phyloP scores from a whole-genome alignment of 1,140 invertebrate genomes.

The Saccostrea cuccullata region DNA sequence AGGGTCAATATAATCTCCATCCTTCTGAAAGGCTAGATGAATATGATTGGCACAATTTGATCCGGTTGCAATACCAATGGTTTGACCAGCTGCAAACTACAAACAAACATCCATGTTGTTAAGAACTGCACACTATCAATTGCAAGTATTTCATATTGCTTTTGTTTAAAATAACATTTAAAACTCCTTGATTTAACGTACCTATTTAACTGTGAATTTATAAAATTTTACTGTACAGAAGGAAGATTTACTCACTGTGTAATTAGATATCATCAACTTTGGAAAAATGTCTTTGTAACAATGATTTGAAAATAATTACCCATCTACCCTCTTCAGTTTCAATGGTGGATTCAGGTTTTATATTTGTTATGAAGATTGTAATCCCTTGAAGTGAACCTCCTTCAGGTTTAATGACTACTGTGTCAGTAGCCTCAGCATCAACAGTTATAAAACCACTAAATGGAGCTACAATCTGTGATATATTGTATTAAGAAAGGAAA shows the following conservation, averaged over 20 bases:
- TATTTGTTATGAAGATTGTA: slow-evolving; percentile 55
- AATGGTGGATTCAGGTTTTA: slow-evolving; percentile 56
- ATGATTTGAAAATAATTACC: background rate
- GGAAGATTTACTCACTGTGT: too few relatives aligned
- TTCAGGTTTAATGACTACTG: slow-evolving; percentile 55
- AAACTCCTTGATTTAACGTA: too few relatives aligned
- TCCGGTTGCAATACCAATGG: slow-evolving; percentile 54
- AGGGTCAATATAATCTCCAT: slow-evolving; percentile 54
- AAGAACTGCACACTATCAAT: too few relatives aligned
- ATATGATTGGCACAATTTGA: slow-evolving; percentile 63
- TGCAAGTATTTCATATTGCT: too few relatives aligned
- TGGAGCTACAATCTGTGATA: slow-evolving; percentile 60
- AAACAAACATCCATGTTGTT: too few relatives aligned
- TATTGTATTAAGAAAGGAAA: too few relatives aligned
- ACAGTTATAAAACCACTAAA: slow-evolving; percentile 57
- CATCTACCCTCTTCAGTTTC: background rate
- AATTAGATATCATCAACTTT: too few relatives aligned
- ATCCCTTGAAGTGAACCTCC: slow-evolving; percentile 58
- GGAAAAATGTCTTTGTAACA: background rate
- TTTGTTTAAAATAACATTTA: too few relatives aligned
- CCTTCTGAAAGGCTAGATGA: slow-evolving; percentile 60
- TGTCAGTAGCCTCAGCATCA: slow-evolving; percentile 44
- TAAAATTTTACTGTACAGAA: too few relatives aligned
- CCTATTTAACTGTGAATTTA: too few relatives aligned
- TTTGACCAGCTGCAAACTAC: slow-evolving; percentile 48